Conservation (phyloP, 2,888 invertebrate genomes). For the Aspidapion aeneum region DNA sequence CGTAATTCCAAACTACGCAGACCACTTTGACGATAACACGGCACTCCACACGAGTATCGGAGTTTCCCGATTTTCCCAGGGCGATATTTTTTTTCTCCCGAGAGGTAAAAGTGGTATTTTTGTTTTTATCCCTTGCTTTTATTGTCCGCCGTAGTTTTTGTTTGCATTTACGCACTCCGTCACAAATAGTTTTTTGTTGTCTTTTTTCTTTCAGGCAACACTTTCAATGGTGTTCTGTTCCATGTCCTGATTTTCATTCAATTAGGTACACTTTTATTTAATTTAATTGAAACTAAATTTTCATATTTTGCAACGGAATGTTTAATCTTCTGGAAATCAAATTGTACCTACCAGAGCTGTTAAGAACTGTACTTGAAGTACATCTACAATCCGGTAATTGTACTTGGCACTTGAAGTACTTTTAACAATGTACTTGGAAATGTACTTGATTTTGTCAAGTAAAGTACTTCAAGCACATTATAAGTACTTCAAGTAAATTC, state of each 20-base stretch:
- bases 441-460: too few relatives aligned
- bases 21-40: background rate
- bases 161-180: background rate
- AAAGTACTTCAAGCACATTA: too few relatives aligned
- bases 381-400: too few relatives aligned
- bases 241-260: background rate
- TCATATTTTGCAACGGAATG: too few relatives aligned
- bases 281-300: too few relatives aligned
- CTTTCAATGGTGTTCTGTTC: background rate
- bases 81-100: background rate
- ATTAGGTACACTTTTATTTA: too few relatives aligned
- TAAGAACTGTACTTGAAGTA: too few relatives aligned
- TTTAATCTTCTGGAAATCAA: too few relatives aligned
- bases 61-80: background rate
- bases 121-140: background rate
- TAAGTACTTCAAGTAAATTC: too few relatives aligned
- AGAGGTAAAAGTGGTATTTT: background rate
- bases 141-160: background rate
- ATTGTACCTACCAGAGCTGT: too few relatives aligned
- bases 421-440: too few relatives aligned
- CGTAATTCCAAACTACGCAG: background rate
- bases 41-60: background rate
- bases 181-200: background rate
- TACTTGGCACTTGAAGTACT: too few relatives aligned
- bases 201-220: background rate